Evolutionary conservation across 2,797 vertebrate species (phyloP).

Genomic region (Phaenicophaeus curvirostris): DNA sequence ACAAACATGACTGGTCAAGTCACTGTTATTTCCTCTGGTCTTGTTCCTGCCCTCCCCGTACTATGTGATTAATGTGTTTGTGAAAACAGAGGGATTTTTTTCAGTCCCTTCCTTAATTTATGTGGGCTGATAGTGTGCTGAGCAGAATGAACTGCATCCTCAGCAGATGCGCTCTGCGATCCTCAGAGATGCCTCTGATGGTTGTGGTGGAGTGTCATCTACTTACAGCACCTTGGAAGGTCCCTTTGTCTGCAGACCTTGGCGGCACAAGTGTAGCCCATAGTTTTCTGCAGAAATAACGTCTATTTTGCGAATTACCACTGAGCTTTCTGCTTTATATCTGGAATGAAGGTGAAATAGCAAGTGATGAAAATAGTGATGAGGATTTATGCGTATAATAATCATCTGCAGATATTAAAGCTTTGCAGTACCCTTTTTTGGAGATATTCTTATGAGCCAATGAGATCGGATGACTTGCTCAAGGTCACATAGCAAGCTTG

Average conservation of each 20-base stretch:
- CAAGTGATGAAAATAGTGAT: slow-evolving; percentile 18
- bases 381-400: neutral
- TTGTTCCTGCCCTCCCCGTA: rapidly evolving
- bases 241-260: neutral
- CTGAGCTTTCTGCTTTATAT: neutral
- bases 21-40: rapidly evolving
- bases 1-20: rapidly evolving
- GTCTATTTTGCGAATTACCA: neutral
- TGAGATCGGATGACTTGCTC: slow-evolving; percentile 17
- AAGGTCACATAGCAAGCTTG: slow-evolving; percentile 36
- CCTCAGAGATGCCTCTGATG: neutral
- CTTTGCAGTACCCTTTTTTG: slow-evolving; percentile 20
- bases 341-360: neutral
- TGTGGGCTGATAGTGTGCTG: neutral
- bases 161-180: neutral
- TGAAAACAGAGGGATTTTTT: neutral
- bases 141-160: neutral
- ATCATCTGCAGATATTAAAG: slow-evolving; percentile 44
- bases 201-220: rapidly evolving
- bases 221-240: neutral
- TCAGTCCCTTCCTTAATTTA: neutral
- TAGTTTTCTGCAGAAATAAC: neutral
- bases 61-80: neutral
- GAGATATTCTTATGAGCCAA: neutral
- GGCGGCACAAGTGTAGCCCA: neutral